Base-by-base conservation (phyloP, 1,140 invertebrate species). In the Drosophila miranda region DNA sequence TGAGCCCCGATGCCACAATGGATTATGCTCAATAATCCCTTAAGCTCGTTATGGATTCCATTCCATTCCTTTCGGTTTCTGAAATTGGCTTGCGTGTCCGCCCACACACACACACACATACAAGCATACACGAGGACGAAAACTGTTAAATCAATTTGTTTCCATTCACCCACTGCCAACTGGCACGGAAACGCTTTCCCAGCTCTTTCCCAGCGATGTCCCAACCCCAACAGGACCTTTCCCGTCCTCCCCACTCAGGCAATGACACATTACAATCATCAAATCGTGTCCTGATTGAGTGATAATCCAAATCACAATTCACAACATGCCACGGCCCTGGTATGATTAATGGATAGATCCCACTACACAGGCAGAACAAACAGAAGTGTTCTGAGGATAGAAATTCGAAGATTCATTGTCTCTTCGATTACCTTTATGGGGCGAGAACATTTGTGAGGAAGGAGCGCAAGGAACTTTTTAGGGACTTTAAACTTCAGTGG, bases 131-230 rank as follows among this genome's bases (percentile, higher is more conserved):
- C 49, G 54, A 19, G 54, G 49, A 67, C 21, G 19, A 75, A 69
- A 74, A 81, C 78, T 68, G 78, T 84, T 84, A 76, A 83, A 83
- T 84, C 80, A 84, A 84, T 83, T 83, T 84, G 72, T 76, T 76
- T 68, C 61, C 66, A 68, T 51, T 46, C 56, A 60, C 58, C 62
- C 78, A 38, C 34, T 11, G 34, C 34, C 34, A 38, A 38, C 55
- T 57, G 54, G 50, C 69, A 60, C 42, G 56, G 45, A 21, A 30
- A 16, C 26, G 11, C 13, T 5, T 13, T 28, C 34, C n/a, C n/a
- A n/a, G n/a, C n/a, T n/a, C n/a, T n/a, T n/a, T n/a, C n/a, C 16
- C 16, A 16, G 16, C 16, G 16, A 16, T 16, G 16, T 16, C 16
- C 16, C 48, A n/a, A 21, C 45, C 13, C 28, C 28, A 56, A 26